A percentile compares a stretch with the other conserved stretches of the same genome.
phyloP scores from a whole-genome alignment of 2,113 vertebrate genomes.

The Cnemophilus loriae region DNA sequence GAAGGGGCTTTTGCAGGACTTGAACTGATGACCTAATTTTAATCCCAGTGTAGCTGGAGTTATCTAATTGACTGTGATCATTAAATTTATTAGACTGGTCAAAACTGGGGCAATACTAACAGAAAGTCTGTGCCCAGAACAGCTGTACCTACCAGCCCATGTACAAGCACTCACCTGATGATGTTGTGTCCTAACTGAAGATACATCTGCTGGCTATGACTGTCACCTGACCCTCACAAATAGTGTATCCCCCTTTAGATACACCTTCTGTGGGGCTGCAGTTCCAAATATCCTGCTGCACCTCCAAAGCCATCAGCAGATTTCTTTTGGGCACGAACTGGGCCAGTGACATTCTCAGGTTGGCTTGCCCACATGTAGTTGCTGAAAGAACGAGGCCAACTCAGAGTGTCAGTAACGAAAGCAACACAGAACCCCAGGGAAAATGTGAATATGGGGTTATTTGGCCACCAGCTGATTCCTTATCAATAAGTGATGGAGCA shows the following conservation, averaged over 20 bases:
- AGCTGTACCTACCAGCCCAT: not conserved
- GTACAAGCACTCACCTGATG: not conserved
- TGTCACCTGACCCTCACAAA: not conserved
- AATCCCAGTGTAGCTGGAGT: not conserved
- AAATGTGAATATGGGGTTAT: not conserved
- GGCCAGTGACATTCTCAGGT: not conserved
- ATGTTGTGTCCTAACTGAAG: not conserved
- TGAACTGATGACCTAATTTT: not conserved
- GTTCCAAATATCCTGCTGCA: not conserved
- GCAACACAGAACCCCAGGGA: not conserved
- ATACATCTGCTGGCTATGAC: not conserved
- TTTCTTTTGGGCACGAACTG: not conserved
- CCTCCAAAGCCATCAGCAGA: not conserved
- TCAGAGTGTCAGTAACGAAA: not conserved
- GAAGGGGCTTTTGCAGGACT: not conserved
- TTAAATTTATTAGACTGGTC: not conserved
- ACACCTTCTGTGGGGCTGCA: not conserved
- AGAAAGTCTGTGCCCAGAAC: not conserved
- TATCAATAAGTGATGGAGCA: slow-evolving; percentile 13
- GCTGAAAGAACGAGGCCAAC: not conserved
- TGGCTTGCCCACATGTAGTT: not conserved
- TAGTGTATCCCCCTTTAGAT: not conserved
- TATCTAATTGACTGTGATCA: not conserved
- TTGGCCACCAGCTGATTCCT: slow-evolving; percentile 8
- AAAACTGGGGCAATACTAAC: not conserved